These are phyloP conservation scores for Muscicapa striata DNA, from an alignment of 2,797 vertebrate species.

Conservation along the genomic window DNA sequence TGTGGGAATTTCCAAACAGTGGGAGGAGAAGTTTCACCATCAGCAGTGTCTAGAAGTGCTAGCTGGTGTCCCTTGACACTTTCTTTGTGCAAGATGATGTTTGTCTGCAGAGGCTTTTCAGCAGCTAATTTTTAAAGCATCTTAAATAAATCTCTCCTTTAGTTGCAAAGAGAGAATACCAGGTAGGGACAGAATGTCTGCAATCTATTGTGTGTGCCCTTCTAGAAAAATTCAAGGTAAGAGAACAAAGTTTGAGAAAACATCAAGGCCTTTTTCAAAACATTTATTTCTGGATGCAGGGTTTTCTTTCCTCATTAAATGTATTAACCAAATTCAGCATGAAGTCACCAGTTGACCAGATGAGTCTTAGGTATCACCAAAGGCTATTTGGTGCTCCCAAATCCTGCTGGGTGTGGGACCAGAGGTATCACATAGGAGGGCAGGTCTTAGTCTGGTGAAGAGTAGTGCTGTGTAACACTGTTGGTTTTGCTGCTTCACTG, in stretches of 20 bases:
- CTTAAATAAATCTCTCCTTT: not conserved
- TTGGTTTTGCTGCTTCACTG: not conserved
- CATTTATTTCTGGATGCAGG: not conserved
- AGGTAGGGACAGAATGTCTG: not conserved
- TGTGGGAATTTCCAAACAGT: not conserved
- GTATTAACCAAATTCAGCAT: not conserved
- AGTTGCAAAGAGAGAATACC: not conserved
- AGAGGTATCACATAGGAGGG: not conserved
- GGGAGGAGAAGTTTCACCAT: not conserved
- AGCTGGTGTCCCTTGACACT: not conserved
- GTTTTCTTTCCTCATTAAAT: not conserved
- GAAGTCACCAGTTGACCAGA: not conserved
- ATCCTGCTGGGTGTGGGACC: not conserved
- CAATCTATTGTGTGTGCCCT: not conserved
- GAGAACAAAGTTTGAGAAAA: not conserved
- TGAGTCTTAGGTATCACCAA: not conserved
- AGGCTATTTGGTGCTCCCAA: not conserved
- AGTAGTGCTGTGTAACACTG: not conserved
- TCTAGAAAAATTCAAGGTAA: not conserved
- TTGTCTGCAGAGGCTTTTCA: not conserved
- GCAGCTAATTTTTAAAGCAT: not conserved
- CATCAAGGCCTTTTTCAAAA: not conserved
- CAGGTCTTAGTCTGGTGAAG: not conserved
- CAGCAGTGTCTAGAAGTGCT: not conserved
- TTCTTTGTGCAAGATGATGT: not conserved